Evolutionary conservation across 2,888 invertebrate genomes (phyloP).

Genomic region (Polyommatus iphigenia): DNA sequence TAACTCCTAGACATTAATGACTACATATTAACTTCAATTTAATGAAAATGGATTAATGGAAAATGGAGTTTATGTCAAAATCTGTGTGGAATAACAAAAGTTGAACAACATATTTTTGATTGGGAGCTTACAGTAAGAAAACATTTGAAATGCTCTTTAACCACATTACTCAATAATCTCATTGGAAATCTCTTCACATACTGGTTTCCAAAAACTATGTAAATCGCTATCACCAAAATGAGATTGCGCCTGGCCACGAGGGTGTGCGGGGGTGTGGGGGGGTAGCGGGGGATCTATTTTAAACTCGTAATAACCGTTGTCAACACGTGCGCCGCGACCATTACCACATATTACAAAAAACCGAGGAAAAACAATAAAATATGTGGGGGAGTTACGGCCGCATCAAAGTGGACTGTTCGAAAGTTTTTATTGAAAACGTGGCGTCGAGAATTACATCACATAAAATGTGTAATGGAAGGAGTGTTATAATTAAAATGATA

Average conservation of each 20-base stretch:
- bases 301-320: constrained; percentile 78
- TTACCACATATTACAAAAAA: constrained; percentile 81
- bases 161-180: not conserved
- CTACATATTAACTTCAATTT: too few relatives aligned
- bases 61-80: too few relatives aligned
- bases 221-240: constrained; percentile 44
- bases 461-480: not conserved
- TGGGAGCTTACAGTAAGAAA: too few relatives aligned
- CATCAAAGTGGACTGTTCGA: constrained; percentile 61
- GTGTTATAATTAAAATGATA: not conserved
- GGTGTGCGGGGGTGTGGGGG: constrained; percentile 57
- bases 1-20: too few relatives aligned
- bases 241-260: constrained; percentile 54
- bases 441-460: constrained; percentile 38
- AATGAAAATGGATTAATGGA: too few relatives aligned
- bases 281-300: constrained; percentile 73
- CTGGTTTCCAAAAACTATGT: constrained; percentile 11
- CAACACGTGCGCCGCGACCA: constrained; percentile 77
- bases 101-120: too few relatives aligned
- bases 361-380: constrained; percentile 76
- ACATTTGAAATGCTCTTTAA: too few relatives aligned
- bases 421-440: constrained; percentile 61
- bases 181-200: not conserved
- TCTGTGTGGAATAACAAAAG: too few relatives aligned
- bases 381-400: constrained; percentile 50